Conservation (phyloP, 2,797 vertebrate species). For the Sandelia bainsii region DNA sequence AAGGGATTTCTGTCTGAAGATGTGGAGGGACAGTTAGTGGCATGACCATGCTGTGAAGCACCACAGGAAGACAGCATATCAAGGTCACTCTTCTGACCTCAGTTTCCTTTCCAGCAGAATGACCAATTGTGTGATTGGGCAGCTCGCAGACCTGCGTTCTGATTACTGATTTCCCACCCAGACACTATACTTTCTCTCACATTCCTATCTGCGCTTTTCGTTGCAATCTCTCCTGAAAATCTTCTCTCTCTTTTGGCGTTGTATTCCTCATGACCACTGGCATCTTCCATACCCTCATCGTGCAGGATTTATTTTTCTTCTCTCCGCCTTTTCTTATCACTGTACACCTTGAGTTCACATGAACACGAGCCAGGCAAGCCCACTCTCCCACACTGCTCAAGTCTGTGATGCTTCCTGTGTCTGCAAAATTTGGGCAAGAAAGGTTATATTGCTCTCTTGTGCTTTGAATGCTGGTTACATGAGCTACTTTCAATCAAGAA, state of each 20-base stretch:
- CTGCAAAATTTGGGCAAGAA: slow-evolving; percentile 33
- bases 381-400: slow-evolving; percentile 37
- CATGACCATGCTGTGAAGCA: slow-evolving; percentile 66
- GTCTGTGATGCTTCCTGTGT: slow-evolving; percentile 63
- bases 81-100: slow-evolving; percentile 78
- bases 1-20: slow-evolving; percentile 59
- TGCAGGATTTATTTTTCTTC: slow-evolving; percentile 46
- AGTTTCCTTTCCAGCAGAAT: slow-evolving; percentile 81
- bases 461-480: slow-evolving; percentile 43
- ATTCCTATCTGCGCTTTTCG: not conserved
- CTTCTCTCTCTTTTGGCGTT: slow-evolving; percentile 17
- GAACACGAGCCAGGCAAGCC: slow-evolving; percentile 30
- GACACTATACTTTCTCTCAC: slow-evolving; percentile 21
- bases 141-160: slow-evolving; percentile 48
- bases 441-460: slow-evolving; percentile 8
- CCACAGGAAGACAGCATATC: slow-evolving; percentile 73
- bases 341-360: slow-evolving; percentile 47
- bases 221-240: not conserved
- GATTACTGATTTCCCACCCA: slow-evolving; percentile 37
- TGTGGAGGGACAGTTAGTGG: slow-evolving; percentile 63
- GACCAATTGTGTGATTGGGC: slow-evolving; percentile 66
- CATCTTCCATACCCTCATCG: slow-evolving; percentile 29
- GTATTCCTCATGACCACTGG: slow-evolving; percentile 23
- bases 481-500: slow-evolving; percentile 22
- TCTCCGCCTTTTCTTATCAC: slow-evolving; percentile 63